phyloP scores from a whole-genome alignment of 1,140 invertebrate genomes.

The Macrobrachium nipponense region DNA sequence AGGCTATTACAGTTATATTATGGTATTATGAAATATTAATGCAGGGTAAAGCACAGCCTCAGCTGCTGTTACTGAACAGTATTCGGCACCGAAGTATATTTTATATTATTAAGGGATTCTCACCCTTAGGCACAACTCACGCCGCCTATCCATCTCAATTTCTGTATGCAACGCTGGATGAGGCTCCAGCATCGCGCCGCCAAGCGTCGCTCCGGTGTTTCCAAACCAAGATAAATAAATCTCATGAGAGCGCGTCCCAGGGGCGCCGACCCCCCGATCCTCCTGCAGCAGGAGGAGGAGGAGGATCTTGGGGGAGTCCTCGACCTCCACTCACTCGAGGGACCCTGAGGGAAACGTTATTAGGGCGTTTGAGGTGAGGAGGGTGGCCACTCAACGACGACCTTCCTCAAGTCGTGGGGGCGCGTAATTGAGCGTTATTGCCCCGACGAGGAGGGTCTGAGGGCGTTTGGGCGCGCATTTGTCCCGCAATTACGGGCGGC shows the following conservation, averaged over 20 bases:
- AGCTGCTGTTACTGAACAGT: no score
- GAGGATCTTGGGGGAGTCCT: no score
- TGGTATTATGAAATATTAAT: no score
- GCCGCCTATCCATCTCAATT: background rate
- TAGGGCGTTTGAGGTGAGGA: background rate
- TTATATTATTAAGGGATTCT: no score
- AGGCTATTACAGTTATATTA: no score
- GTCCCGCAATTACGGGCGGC: constrained; percentile 29
- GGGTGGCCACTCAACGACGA: background rate
- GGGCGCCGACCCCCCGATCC: no score
- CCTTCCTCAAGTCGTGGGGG: background rate
- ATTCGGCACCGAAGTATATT: no score
- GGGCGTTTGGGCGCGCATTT: constrained; percentile 43
- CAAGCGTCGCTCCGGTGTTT: constrained; percentile 19
- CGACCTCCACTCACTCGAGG: no score
- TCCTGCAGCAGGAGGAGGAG: no score
- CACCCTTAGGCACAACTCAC: background rate
- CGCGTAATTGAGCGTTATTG: constrained; percentile 47
- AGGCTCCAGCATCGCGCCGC: background rate
- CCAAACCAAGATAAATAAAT: constrained; percentile 47
- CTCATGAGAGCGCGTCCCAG: constrained; percentile 6
- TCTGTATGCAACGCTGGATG: background rate
- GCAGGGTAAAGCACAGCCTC: no score
- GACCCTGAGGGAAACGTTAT: no score
- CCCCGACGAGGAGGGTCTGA: background rate